Conservation (phyloP, 2,888 invertebrate species). For the Lasioglossum vierecki region DNA sequence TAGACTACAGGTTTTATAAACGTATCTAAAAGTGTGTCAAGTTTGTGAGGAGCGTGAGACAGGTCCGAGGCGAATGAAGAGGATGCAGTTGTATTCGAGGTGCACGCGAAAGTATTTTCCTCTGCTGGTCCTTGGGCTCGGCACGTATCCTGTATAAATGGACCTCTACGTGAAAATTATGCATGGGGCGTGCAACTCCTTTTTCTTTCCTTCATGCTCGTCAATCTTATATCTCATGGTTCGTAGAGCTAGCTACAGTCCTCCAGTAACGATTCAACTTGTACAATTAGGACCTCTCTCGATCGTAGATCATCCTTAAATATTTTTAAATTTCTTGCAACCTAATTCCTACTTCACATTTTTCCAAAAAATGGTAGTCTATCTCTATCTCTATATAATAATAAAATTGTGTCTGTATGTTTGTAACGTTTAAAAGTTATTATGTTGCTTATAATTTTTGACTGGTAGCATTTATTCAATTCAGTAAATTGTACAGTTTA, state of each 20-base stretch:
- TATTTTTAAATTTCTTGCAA: neutral
- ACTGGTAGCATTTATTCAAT: too few species aligned
- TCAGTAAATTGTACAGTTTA: too few species aligned
- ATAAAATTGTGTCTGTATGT: too few species aligned
- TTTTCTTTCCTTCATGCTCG: neutral
- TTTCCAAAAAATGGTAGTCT: neutral
- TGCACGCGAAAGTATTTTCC: neutral
- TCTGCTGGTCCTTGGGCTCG: neutral
- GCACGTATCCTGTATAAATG: neutral
- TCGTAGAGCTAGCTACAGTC: neutral
- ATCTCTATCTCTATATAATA: too few species aligned
- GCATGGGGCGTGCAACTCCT: neutral
- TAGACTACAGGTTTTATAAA: neutral
- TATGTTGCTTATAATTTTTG: too few species aligned
- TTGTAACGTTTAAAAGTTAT: too few species aligned
- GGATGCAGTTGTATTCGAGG: neutral
- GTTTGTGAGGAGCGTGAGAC: neutral
- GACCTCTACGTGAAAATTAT: neutral
- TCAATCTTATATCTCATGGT: neutral
- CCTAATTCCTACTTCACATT: neutral
- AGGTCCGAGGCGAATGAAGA: neutral
- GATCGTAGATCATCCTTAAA: neutral
- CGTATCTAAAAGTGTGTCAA: neutral
- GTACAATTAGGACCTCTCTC: neutral
- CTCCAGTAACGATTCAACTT: neutral